These are phyloP conservation scores for Pholis gunnellus DNA, from an alignment of 2,113 vertebrate species.

Conservation along the genomic window DNA sequence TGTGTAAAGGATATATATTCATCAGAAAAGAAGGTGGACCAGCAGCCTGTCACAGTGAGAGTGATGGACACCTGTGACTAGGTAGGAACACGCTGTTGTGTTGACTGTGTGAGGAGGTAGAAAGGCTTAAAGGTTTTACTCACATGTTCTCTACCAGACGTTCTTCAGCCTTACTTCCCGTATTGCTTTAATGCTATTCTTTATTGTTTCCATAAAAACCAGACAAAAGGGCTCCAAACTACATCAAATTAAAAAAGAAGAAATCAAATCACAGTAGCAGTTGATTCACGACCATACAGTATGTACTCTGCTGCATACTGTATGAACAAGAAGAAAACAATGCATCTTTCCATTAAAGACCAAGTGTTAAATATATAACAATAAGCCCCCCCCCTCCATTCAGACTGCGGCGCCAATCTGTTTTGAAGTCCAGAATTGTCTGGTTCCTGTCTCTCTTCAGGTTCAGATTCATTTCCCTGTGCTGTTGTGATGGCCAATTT, in stretches of 20 bases:
- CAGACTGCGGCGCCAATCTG: no score
- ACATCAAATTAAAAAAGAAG: neutral
- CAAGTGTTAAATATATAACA: no score
- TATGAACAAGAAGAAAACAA: neutral
- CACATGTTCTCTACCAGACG: neutral
- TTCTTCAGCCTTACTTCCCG: no score
- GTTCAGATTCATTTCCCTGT: no score
- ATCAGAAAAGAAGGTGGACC: conserved; percentile 91
- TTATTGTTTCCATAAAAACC: neutral
- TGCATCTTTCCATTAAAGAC: neutral
- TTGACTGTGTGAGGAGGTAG: no score
- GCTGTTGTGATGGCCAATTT: no score
- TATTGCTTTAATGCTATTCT: no score
- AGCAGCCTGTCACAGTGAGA: conserved; percentile 88
- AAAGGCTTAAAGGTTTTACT: neutral
- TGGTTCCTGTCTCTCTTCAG: no score
- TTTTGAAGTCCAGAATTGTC: no score
- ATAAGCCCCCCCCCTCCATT: no score
- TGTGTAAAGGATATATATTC: conserved; percentile 91
- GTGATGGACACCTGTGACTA: conserved; percentile 94
- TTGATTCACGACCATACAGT: neutral
- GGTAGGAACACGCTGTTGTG: conserved; percentile 76
- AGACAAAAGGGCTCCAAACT: neutral
- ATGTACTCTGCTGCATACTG: neutral
- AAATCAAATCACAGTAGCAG: neutral